These are phyloP conservation scores for Synanthedon vespiformis DNA, from an alignment of 2,888 invertebrate species.

Conservation along the genomic window DNA sequence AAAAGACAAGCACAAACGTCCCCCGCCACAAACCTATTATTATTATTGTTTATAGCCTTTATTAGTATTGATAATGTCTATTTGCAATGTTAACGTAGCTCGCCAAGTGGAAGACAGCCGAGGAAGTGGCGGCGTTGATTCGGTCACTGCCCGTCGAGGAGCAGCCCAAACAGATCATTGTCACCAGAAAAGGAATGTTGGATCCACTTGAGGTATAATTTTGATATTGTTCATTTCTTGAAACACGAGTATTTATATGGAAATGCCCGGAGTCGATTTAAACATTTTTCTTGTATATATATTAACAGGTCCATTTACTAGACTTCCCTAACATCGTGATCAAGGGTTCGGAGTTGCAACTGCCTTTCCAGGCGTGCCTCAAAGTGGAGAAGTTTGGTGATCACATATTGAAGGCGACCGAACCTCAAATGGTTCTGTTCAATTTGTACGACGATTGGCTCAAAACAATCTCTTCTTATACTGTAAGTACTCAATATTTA, in stretches of 20 bases:
- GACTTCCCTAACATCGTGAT: conserved; percentile 99
- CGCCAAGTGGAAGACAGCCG: conserved; percentile 99
- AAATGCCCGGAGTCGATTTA: too few species aligned
- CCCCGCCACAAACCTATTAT: too few species aligned
- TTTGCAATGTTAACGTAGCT: conserved; percentile 59
- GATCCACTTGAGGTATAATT: conserved; percentile 89
- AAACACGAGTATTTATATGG: too few species aligned
- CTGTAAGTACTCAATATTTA: conserved; percentile 60
- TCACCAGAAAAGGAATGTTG: conserved; percentile 99
- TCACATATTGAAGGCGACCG: conserved; percentile 97
- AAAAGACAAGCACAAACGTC: too few species aligned
- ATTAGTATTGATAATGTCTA: too few species aligned
- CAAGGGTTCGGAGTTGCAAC: conserved; percentile 97
- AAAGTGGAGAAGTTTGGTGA: conserved; percentile 99
- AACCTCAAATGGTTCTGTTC: conserved; percentile 99
- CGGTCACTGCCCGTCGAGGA: conserved; percentile 99
- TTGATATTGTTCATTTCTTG: too few species aligned
- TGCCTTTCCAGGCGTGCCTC: conserved; percentile 98
- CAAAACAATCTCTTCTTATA: conserved; percentile 99
- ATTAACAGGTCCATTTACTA: conserved; percentile 88
- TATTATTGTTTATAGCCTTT: too few species aligned
- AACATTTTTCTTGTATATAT: background rate
- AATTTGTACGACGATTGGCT: conserved; percentile 99
- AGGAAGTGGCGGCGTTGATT: conserved; percentile 99
- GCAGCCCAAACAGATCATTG: conserved; percentile 99